Evolutionary conservation across 1,140 invertebrate species (phyloP), one percentile per base, ranked within the genome.

Genomic region (Aphelinus certus): DNA sequence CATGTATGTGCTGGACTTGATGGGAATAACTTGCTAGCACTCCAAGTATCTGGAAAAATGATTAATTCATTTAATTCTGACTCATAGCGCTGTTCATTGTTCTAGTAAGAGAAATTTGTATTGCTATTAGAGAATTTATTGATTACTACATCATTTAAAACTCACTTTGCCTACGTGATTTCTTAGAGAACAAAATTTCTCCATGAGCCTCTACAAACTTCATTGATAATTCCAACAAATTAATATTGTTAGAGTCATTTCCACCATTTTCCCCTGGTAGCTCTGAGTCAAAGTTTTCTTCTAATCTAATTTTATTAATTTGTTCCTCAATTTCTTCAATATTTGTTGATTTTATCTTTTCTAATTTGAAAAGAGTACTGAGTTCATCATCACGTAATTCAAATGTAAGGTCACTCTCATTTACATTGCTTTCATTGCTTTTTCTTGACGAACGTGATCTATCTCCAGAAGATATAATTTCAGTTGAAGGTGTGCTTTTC

Each of bases 281-380:
- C 26, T 70, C 74, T 73, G 4, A 60, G 64, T 75, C 57, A 76
- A 75, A 76, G 51, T 79, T 76, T 74, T 82, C 80, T 70, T 83
- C 76, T 77, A 80, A 79, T 77, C 78, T 78, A 73, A 79, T 79
- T 73, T 79, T 80, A 76, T 79, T 80, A 75, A 83, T 81, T 69
- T 76, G 76, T 10, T 71, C 67, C 71, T 79, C 76, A 42, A 83
- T 81, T 75, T 83, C 79, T 46, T 77, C 57, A 49, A 71, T 63
- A 65, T 75, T 68, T 45, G 76, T 71, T 47, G 77, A 70, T 61
- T 71, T 71, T 56, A 82, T 82, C 7, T 70, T 70, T 65, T 83
- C 71, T 1, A 77, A 67, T 73, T 81, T 79, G 70, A 81, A 81
- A 78, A 83, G 78, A 76, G 71, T 78, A 69, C 71, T 69, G 7